A percentile compares a stretch with the other conserved stretches of the same genome.
Conservation (phyloP, 2,113 vertebrate species). For the Rattus rattus region DNA sequence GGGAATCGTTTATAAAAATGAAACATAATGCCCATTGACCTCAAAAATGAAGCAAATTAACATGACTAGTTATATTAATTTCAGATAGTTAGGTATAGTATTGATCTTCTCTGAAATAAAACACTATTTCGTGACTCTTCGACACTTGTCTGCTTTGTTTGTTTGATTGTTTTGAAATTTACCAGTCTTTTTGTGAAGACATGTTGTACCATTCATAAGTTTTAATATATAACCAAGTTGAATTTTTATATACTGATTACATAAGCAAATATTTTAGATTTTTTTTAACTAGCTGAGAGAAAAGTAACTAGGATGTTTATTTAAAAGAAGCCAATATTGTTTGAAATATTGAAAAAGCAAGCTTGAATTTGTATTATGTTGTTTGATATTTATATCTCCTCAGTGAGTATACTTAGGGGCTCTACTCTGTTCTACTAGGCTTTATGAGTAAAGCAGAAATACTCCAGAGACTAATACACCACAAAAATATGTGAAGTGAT, state of each 20-base stretch:
- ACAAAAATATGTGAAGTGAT: slow-evolving; percentile 80
- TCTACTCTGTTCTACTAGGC: slow-evolving; percentile 54
- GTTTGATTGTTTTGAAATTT: slow-evolving; percentile 21
- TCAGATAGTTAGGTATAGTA: slow-evolving; percentile 52
- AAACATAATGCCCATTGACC: slow-evolving; percentile 64
- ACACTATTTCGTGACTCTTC: slow-evolving; percentile 39
- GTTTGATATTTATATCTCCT: slow-evolving; percentile 80
- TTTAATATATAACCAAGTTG: slow-evolving; percentile 23
- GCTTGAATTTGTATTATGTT: slow-evolving; percentile 66
- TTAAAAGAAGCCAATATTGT: slow-evolving; percentile 38
- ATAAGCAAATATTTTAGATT: slow-evolving; percentile 47
- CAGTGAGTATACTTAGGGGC: slow-evolving; percentile 51
- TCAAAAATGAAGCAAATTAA: slow-evolving; percentile 68
- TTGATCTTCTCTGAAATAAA: slow-evolving; percentile 26
- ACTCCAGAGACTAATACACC: slow-evolving; percentile 76
- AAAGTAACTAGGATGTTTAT: slow-evolving; percentile 8
- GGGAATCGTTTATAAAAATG: slow-evolving; percentile 75
- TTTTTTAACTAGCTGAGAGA: not conserved
- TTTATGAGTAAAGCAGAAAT: slow-evolving; percentile 72
- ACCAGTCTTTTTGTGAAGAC: not conserved
- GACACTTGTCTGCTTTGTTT: not conserved
- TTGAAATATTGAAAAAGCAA: slow-evolving; percentile 68
- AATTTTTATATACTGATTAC: slow-evolving; percentile 13
- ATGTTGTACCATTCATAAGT: slow-evolving; percentile 39
- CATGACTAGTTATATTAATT: slow-evolving; percentile 62